Evolutionary conservation across 2,797 vertebrate species (phyloP).

Genomic region (Galaxias olidus): DNA sequence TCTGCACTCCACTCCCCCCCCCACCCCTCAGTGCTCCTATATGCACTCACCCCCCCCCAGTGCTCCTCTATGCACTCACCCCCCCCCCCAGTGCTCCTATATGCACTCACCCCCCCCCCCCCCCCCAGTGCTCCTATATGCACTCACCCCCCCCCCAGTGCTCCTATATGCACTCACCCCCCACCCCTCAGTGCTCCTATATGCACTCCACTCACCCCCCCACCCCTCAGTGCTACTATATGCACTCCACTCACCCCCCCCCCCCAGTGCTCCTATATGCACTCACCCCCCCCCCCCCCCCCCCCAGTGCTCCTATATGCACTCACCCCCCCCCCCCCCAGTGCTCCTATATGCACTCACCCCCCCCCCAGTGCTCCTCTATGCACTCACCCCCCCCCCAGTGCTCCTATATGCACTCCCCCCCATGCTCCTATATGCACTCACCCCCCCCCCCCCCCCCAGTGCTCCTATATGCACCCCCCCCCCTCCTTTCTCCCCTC

Average conservation of each 20-base stretch:
- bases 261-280: neutral
- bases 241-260: neutral
- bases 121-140: neutral
- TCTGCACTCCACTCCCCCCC: neutral
- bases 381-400: conserved; percentile 10
- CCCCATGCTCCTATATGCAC: neutral
- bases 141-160: neutral
- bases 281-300: neutral
- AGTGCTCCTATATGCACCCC: conserved; percentile 3
- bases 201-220: too few species aligned
- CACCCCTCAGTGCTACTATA: too few species aligned
- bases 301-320: neutral
- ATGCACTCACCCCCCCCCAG: too few species aligned
- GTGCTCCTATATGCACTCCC: too few species aligned
- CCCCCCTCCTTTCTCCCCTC: conserved; percentile 2
- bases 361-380: neutral
- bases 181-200: too few species aligned
- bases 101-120: neutral
- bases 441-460: neutral
- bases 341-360: neutral
- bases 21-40: too few species aligned
- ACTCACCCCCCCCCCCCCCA: neutral
- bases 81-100: too few species aligned
- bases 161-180: too few species aligned
- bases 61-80: conserved; percentile 11